These are phyloP conservation scores for Grantiella picta DNA, from an alignment of 2,113 vertebrate species.

Conservation along the genomic window DNA sequence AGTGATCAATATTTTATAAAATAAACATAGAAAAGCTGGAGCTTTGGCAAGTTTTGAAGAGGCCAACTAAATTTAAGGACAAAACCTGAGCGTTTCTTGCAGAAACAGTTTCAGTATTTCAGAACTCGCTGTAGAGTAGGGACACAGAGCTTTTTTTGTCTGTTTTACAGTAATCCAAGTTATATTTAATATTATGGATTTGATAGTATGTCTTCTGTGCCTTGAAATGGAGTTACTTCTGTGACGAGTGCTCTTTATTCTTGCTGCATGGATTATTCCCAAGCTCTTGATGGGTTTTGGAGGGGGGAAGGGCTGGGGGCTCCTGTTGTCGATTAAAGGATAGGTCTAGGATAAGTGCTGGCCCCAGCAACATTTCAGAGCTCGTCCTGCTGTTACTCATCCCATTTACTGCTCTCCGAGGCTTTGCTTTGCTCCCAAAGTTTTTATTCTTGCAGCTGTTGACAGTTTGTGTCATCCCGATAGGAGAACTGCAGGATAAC, in stretches of 20 bases:
- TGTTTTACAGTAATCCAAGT: not conserved
- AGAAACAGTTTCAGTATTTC: not conserved
- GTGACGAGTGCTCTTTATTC: not conserved
- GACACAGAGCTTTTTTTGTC: not conserved
- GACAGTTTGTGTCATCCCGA: not conserved
- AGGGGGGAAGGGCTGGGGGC: not conserved
- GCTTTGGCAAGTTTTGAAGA: not conserved
- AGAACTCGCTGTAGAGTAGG: not conserved
- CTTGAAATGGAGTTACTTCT: not conserved
- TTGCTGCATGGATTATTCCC: not conserved
- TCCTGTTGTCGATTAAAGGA: not conserved
- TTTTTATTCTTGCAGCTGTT: not conserved
- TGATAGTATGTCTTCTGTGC: not conserved
- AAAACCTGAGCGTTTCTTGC: not conserved
- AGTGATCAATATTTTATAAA: not conserved
- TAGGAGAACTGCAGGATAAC: not conserved
- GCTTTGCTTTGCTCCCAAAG: not conserved
- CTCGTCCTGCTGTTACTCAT: not conserved
- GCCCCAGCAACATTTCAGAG: not conserved
- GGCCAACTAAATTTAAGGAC: not conserved
- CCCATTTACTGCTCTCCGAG: not conserved
- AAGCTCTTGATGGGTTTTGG: not conserved
- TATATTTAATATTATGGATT: not conserved
- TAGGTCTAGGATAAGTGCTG: not conserved
- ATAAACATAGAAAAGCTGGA: not conserved